Base-by-base conservation (phyloP, 2,113 vertebrate species). In the Leucosticte australis region DNA sequence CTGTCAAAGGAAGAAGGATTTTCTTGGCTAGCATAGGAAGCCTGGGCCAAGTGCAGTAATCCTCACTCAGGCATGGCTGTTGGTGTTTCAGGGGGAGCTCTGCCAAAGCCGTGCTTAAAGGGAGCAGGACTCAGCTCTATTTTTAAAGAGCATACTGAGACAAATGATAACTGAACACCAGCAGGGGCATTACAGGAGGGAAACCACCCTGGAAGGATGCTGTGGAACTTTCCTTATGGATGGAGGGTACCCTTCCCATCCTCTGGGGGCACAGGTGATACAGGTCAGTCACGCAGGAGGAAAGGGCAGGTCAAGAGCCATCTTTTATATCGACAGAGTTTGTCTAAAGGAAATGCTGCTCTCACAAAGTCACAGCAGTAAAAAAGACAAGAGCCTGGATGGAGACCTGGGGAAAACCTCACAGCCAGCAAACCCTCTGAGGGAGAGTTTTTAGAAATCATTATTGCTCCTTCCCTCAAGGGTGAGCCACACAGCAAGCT, bases 1-100 rank as follows among this genome's bases (percentile, higher is more conserved):
- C 57, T 84, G 77, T 68, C 77, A 87, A 87, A 93, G 41, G 63
- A 86, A 92, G 88, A 77, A 21, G 65, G 69, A 81, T 93, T 95
- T 90, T 86, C 79, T 87, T 56, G 75, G 76, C 96, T 78, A 92
- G 73, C 64, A 56, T 8, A 84, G 69, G 86, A 89, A 87, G 80
- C 69, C 35, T n/a, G 74, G 86, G 83, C 89, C 77, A 92, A 92
- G 49, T 13, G 41, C 89, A 55, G 80, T 47, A 91, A 94, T 84
- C 80, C 69, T 78, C 31, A 30, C 31, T 56, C 87, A 89, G 77
- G 65, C 77, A 78, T 0, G 1, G 82, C 46, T 28, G 10, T 64
- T 15, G 2, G 8, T 2, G 1, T 78, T 92, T 82, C 63, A 52
- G 44, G 15, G 15, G 30, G 41, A 94, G 30, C 27, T 76, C 59